Conservation (phyloP, 2,797 vertebrate species). For the Periparus ater region DNA sequence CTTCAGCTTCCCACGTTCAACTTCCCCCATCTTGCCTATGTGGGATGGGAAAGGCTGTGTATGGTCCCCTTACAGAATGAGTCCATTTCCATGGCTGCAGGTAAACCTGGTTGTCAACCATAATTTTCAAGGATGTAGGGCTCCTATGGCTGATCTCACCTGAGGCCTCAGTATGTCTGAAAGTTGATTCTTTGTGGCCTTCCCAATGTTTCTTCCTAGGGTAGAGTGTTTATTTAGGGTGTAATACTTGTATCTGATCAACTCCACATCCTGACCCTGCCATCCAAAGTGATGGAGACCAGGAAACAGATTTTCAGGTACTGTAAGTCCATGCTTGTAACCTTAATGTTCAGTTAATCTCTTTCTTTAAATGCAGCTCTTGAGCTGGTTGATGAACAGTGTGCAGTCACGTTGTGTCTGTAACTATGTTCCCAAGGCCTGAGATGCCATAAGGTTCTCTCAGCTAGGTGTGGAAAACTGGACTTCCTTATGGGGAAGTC, state of each 20-base stretch:
- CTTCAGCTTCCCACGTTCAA: accelerated
- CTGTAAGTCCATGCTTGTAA: background rate
- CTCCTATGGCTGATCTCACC: background rate
- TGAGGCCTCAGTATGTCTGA: background rate
- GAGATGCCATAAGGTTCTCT: background rate
- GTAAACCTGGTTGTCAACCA: background rate
- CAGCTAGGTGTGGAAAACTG: background rate
- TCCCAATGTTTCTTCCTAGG: background rate
- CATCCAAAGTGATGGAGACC: background rate
- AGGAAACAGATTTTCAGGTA: background rate
- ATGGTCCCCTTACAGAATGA: background rate
- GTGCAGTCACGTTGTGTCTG: background rate
- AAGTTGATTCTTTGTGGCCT: background rate
- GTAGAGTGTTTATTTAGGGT: background rate
- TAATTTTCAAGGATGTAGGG: background rate
- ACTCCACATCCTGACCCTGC: background rate
- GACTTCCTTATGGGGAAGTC: background rate
- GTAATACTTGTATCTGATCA: background rate
- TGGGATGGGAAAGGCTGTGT: background rate
- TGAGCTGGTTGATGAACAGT: background rate
- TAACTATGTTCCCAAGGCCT: background rate
- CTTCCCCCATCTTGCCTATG: background rate
- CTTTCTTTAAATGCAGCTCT: background rate
- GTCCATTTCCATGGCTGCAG: background rate
- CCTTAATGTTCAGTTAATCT: background rate